A percentile compares a stretch with the other conserved stretches of the same genome.
phyloP scores from a whole-genome alignment of 2,888 invertebrate genomes.

The Willowsia nigromaculata region DNA sequence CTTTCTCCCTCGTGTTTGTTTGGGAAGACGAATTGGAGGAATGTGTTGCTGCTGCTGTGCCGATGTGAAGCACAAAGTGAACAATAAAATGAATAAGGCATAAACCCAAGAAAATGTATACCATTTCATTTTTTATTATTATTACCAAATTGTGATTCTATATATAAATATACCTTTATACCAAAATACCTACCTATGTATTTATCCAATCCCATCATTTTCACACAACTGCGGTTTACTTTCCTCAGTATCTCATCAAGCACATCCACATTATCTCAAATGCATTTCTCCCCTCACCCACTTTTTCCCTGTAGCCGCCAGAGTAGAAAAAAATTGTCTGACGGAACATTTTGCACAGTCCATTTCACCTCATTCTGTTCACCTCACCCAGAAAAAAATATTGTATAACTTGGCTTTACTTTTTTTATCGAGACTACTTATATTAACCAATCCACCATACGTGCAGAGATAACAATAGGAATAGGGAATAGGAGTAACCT shows the following conservation, averaged over 20 bases:
- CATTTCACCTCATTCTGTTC: conserved; percentile 38
- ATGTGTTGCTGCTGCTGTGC: background rate
- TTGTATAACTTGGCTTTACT: background rate
- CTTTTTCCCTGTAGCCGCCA: background rate
- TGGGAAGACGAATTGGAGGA: too few relatives aligned
- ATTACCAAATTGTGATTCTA: conserved; percentile 20
- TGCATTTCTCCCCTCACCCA: conserved; percentile 24
- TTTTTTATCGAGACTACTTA: background rate
- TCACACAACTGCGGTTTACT: background rate
- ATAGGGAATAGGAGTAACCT: too few relatives aligned
- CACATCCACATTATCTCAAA: background rate
- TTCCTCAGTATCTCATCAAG: conserved; percentile 13
- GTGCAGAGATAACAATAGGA: too few relatives aligned
- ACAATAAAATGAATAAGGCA: conserved; percentile 30
- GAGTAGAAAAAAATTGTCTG: background rate
- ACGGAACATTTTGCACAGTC: conserved; percentile 27
- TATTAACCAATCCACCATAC: too few relatives aligned
- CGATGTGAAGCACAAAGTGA: too few relatives aligned
- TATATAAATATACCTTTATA: background rate
- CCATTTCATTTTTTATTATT: conserved; percentile 44
- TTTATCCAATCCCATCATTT: background rate
- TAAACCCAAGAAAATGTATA: conserved; percentile 33
- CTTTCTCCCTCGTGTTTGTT: too few relatives aligned
- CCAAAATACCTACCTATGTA: background rate
- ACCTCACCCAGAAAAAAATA: conserved; percentile 16